phyloP scores from a whole-genome alignment of 2,888 invertebrate species.

The Macrophya annulata region DNA sequence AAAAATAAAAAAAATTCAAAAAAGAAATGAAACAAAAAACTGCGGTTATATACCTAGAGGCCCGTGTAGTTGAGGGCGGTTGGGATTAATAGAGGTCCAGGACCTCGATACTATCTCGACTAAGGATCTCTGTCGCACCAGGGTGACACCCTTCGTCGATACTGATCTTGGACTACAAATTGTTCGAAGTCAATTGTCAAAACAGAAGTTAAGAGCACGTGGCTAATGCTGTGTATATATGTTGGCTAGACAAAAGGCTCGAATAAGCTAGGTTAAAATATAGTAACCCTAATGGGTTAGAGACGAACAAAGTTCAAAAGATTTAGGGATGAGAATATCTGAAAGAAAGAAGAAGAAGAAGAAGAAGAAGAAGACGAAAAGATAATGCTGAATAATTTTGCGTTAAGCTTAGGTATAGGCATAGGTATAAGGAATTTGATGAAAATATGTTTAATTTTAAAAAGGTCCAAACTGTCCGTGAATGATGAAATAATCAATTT shows the following conservation, averaged over 20 bases:
- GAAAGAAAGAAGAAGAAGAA: neutral
- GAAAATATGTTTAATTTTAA: neutral
- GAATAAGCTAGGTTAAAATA: neutral
- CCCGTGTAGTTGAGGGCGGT: conserved; percentile 2
- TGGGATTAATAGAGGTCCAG: conserved; percentile 52
- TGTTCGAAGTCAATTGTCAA: conserved; percentile 52
- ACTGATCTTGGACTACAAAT: conserved; percentile 51
- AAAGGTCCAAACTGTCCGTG: too few species aligned
- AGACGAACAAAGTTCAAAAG: neutral
- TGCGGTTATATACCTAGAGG: neutral
- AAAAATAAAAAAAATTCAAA: conserved; percentile 12
- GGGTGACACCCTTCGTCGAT: conserved; percentile 40
- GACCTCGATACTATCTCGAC: conserved; percentile 34
- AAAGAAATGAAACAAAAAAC: neutral
- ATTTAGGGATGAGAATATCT: neutral
- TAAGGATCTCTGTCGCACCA: conserved; percentile 25
- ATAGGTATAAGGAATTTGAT: neutral
- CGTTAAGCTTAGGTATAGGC: too few species aligned
- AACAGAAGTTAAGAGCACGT: conserved; percentile 49
- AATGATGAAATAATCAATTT: neutral
- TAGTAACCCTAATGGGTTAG: conserved; percentile 17
- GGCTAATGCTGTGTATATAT: conserved; percentile 28
- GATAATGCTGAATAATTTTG: neutral
- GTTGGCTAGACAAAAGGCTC: conserved; percentile 19
- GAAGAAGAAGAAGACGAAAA: neutral